Evolutionary conservation across 2,888 invertebrate genomes (phyloP), one percentile per base, ranked within the genome.

Genomic region (Galerucella calmariensis): DNA sequence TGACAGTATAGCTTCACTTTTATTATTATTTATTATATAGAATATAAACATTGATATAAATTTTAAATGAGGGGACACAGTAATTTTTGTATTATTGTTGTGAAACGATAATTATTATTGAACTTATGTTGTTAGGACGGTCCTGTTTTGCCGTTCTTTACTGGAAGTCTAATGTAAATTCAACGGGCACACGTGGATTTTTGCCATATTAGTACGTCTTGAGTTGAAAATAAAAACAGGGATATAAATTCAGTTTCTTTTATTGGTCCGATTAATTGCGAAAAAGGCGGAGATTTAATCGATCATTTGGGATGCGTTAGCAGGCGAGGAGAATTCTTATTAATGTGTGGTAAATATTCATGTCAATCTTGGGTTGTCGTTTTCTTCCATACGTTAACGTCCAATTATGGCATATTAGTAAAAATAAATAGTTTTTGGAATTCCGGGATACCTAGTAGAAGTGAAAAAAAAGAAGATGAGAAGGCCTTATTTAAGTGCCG

Each of bases 81-180:
- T 27, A 27, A 2, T 27, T 27, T 27, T 27, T 27, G 27, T 27
- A 27, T 27, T 27, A 27, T 4, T 27, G 27, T 27, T 27, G 20
- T 20, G 20, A 20, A 20, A 20, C 20, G 1, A 20, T 20, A 20
- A 20, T 35, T 35, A 35, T 35, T 35, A 35, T 35, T 35, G 5
- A 35, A 41, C 35, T 41, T 8, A 1, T 41, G 35, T 41, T 9
- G 35, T 8, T 41, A 41, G 35, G 35, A 41, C 35, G 35, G 35
- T 41, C 35, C 35, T 41, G 63, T 65, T 44, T 46, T 10, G 78
- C 76, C 77, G 78, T 80, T 79, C 77, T 77, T 79, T 81, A 81
- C 80, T 77, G 78, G 79, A 77, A 80, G 74, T 76, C 79, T 78
- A 79, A 81, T 81, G 80, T 76, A 78, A 79, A 81, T 82, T 81